Evolutionary conservation across 2,113 vertebrate species (phyloP).

Genomic region (Heloderma charlesbogerti): DNA sequence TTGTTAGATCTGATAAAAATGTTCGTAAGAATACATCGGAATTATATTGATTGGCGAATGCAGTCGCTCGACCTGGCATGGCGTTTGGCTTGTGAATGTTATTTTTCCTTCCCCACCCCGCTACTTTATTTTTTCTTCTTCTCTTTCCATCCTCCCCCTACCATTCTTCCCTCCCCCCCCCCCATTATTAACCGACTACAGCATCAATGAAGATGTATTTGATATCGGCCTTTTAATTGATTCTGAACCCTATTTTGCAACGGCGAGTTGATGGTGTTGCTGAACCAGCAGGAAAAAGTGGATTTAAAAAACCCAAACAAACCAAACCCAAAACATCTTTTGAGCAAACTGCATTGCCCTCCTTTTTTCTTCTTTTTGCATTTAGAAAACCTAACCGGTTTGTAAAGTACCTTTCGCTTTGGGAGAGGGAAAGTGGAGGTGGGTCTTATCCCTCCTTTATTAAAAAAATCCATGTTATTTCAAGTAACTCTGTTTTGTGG

Average conservation of each 20-base stretch:
- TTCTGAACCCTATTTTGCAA: slow-evolving; percentile 55
- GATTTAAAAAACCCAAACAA: background rate
- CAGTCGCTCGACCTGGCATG: background rate
- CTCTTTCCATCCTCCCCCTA: background rate
- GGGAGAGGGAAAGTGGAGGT: background rate
- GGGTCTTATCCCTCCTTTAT: background rate
- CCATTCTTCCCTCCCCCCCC: background rate
- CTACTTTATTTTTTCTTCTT: slow-evolving; percentile 31
- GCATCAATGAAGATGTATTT: slow-evolving; percentile 62
- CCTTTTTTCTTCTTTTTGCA: slow-evolving; percentile 6
- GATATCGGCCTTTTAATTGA: slow-evolving; percentile 58
- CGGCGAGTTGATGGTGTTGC: slow-evolving; percentile 30
- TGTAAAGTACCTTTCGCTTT: slow-evolving; percentile 33
- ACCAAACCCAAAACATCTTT: background rate
- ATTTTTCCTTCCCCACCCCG: background rate
- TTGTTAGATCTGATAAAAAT: slow-evolving; percentile 80
- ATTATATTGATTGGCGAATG: slow-evolving; percentile 49
- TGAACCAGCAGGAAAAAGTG: slow-evolving; percentile 58
- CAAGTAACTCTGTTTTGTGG: slow-evolving; percentile 40
- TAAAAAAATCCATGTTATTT: background rate
- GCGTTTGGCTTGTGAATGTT: slow-evolving; percentile 27
- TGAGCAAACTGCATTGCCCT: slow-evolving; percentile 51
- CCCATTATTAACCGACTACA: slow-evolving; percentile 31
- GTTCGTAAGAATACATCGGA: slow-evolving; percentile 77
- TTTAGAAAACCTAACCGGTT: slow-evolving; percentile 18